phyloP scores from a whole-genome alignment of 2,797 vertebrate species.

The Echiichthys vipera region DNA sequence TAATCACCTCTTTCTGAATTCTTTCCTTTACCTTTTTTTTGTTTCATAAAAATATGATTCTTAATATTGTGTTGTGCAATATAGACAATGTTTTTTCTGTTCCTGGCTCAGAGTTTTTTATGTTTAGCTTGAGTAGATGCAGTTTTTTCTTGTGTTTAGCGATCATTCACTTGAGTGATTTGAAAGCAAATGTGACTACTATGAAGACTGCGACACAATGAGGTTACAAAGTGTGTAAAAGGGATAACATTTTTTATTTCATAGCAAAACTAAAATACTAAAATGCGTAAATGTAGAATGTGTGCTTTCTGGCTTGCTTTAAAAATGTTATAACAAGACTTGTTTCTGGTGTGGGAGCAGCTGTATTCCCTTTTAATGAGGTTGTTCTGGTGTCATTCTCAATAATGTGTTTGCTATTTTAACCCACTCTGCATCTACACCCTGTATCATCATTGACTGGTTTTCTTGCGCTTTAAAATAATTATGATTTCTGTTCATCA shows the following conservation, averaged over 20 bases:
- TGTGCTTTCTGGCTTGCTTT: constrained; percentile 27
- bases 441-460: constrained; percentile 16
- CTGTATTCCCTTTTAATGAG: background rate
- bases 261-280: background rate
- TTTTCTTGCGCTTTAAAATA: background rate
- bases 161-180: background rate
- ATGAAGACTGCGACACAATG: constrained; percentile 6
- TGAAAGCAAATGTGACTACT: constrained; percentile 14
- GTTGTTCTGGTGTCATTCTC: constrained; percentile 18
- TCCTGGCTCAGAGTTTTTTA: background rate
- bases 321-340: background rate
- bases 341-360: constrained; percentile 1
- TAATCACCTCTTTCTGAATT: background rate
- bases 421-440: constrained; percentile 24
- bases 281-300: constrained; percentile 20
- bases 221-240: constrained; percentile 29
- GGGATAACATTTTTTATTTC: constrained; percentile 41
- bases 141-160: background rate
- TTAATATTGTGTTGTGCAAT: constrained; percentile 38
- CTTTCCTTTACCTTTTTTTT: constrained; percentile 21
- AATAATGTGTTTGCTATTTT: constrained; percentile 28
- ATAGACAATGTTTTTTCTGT: background rate
- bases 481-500: background rate
- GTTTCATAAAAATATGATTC: constrained; percentile 7
- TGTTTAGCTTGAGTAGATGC: background rate